Percentiles rank a stretch among this genome's conserved stretches.
Evolutionary conservation across 2,888 invertebrate species (phyloP).

Genomic region (Aleiodes alternator): DNA sequence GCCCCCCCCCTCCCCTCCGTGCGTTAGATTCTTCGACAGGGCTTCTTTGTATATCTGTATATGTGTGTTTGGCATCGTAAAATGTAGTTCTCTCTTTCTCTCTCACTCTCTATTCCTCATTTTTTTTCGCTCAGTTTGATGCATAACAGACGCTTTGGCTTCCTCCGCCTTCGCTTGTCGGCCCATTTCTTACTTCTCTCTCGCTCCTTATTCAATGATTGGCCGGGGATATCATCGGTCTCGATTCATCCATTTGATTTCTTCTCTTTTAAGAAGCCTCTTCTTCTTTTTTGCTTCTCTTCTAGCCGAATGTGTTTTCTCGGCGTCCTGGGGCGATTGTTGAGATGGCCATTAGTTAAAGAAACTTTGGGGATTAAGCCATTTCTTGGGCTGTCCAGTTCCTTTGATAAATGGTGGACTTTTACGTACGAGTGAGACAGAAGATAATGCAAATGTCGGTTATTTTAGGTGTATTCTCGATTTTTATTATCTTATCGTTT

Average conservation of each 20-base stretch:
- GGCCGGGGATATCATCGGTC: conserved; percentile 46
- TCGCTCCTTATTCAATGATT: conserved; percentile 65
- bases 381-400: neutral
- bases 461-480: no score
- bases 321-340: no score
- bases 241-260: conserved; percentile 20
- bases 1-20: neutral
- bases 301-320: no score
- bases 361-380: no score
- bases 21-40: conserved; percentile 21
- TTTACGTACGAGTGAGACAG: neutral
- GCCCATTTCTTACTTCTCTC: conserved; percentile 49
- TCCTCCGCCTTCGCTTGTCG: conserved; percentile 27
- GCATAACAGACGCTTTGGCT: neutral
- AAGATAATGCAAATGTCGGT: neutral
- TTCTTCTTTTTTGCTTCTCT: no score
- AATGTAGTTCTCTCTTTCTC: conserved; percentile 19
- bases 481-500: neutral
- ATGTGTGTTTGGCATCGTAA: neutral
- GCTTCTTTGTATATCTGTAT: conserved; percentile 7
- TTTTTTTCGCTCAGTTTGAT: conserved; percentile 6
- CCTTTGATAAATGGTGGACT: neutral
- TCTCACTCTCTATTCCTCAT: neutral
- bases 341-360: no score
- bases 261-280: neutral